Base-by-base conservation (phyloP, 2,113 vertebrate genomes). In the Myocastor coypus region DNA sequence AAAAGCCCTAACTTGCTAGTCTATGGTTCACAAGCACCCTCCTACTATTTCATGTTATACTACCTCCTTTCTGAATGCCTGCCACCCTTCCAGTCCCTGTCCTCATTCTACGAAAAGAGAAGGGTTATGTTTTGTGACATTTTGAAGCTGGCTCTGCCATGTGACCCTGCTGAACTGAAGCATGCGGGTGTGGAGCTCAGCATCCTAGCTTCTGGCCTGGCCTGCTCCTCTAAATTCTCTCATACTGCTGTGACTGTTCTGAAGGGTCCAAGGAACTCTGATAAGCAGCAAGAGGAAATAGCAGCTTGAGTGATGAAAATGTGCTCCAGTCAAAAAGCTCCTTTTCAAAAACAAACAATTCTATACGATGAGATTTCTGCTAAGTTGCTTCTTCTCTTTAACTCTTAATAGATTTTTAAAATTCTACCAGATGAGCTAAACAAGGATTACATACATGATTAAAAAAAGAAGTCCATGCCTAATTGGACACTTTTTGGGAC, bases 1-100 rank as follows among this genome's bases (percentile, higher is more conserved):
- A 88, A 71, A 34, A 57, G 42, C 66, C 88, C 34, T 75, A 91
- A 95, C 37, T 87, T 93, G 32, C 71, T 91, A 84, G 88, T 68
- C 71, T 93, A 52, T 66, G 77, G 55, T 59, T 92, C 85, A 83
- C 26, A 42, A 87, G 64, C 59, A 92, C 42, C 52, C 46, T 85
- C 61, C 28, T n/a, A 61, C n/a, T 80, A 59, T 93, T 89, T 80
- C 22, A 94, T 63, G 89, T 64, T 81, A 69, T 86, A 75, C 42
- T 32, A 26, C 52, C 19, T 61, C 26, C 40, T 88, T 85, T 71
- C 66, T 88, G 85, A 88, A 83, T 7, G 42, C 32, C 64, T 84
- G 46, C n/a, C 57, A 78, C 28, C 20, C 40, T 87, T 92, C 50
- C 55, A 59, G 81, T 40, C 13, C 42, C 20, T 87, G 30, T 57